Evolutionary conservation across 2,797 vertebrate species (phyloP), one percentile per base, ranked within the genome.

Genomic region (Gadopsis marmoratus): DNA sequence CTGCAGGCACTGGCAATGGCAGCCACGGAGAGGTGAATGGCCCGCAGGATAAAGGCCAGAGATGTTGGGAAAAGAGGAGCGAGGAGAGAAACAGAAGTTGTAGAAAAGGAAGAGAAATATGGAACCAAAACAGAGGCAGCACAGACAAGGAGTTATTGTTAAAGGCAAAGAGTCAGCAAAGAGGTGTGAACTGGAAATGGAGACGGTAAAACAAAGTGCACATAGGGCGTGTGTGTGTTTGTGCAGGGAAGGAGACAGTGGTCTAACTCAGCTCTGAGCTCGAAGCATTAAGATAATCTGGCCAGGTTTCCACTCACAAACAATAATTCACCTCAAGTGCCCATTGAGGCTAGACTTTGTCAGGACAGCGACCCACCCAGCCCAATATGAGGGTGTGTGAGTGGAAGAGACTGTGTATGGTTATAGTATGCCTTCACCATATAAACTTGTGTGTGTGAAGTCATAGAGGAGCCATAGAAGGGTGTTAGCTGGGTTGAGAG

Each of bases 281-380:
- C 91, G 92, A 90, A 89, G 85, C 87, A 60, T 78, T 55, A 82
- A 92, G 90, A 91, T 91, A 88, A 89, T 91, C 86, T 89, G 88
- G 93, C 94, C 93, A 95, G 95, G 94, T 96, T 96, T 96, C 95
- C 94, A 95, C 91, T 94, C 78, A 39, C 91, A 91, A 95, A 95
- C 93, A 95, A 95, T 95, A 95, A 95, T 95, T 96, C 95, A 94
- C 89, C 89, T 94, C 90, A 93, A 94, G 92, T 93, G 91, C 89
- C 91, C 80, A 93, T 90, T 91, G 83, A 91, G 88, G 79, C 68
- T 70, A 82, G 78, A 87, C 81, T 82, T 33, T 83, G 90, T 88
- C 84, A 86, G 86, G 83, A 83, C 79, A 64, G 82, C 13, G 80
- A 86, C 90, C 88, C 90, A 88, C 92, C 92, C 92, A 79, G 67